Evolutionary conservation across 2,797 vertebrate species (phyloP), one percentile per base, ranked within the genome.

Genomic region (Centroberyx gerrardi): DNA sequence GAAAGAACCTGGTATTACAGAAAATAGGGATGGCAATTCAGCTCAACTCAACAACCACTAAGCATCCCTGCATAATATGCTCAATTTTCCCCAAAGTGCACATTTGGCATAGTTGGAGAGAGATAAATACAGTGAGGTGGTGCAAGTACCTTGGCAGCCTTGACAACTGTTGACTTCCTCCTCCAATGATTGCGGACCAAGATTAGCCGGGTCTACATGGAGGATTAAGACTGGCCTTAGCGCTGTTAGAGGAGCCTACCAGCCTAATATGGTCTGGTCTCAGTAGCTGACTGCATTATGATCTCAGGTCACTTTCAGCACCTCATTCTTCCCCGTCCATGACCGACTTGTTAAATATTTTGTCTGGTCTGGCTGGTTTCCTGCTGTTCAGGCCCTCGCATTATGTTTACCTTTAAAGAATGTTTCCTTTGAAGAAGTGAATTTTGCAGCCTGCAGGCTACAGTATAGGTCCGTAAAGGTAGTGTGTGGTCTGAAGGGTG

Each of bases 261-360:
- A 67, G 3, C 75, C 83, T 83, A 76, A 83, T 68, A 82, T 83
- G 81, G 80, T 74, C 15, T 2, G 27, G 68, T 66, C 74, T 72
- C 36, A 70, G 51, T 51, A 58, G 77, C 65, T 42, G 49, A 80
- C 75, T 75, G 83, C 72, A 62, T 80, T 71, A 58, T 68, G 56
- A 73, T 83, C 74, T 72, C 67, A 63, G 78, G 83, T 82, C 72
- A 82, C 74, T 88, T 78, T 86, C 85, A 90, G 74, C 81, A 90
- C 80, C 58, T 85, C 78, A 77, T 88, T 85, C 56, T 77, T 78
- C 56, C 59, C 62, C n/a, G 4, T 69, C 66, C 31, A 52, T 40
- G 14, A 78, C 53, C 55, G 69, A 62, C 54, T 40, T 74, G 70
- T 72, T 74, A 59, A 79, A 73, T 81, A 63, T 82, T 82, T 83